Evolutionary conservation across 2,797 vertebrate genomes (phyloP), one percentile per base, ranked within the genome.

Genomic region (Antennarius maculatus): DNA sequence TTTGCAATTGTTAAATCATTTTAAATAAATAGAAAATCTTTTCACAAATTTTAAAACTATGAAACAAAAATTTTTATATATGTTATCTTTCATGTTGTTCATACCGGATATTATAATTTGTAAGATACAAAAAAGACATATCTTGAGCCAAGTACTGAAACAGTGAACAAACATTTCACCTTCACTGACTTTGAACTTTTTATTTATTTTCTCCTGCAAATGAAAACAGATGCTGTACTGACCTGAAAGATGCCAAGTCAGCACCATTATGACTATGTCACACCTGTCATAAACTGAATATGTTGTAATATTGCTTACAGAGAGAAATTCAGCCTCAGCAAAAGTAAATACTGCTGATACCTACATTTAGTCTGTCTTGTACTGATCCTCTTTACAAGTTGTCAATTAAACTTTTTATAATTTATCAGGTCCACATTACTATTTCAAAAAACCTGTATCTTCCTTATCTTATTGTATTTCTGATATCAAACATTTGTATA

Each of bases 261-360:
- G 84, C 66, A 0, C 14, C 51, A 68, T 43, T 16, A 8, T 18
- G n/a, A 61, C 37, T 15, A 31, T 9, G 14, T 69, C 31, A 72
- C n/a, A 29, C 29, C 18, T 47, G 61, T 81, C 41, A 47, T 31
- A 31, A 45, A 63, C 23, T 18, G 48, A 57, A 55, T 34, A 49
- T 47, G 66, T 63, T 66, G 64, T 62, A 49, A 73, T 67, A 13
- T 28, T 59, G 54, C 48, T 18, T 56, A 61, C 0, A 47, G 52
- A 7, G 66, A 68, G 70, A 86, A 86, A 47, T 70, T 6, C 73
- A 47, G n/a, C 45, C 64, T 85, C 79, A 86, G 85, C 81, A 80
- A 31, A 64, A 75, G 55, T 17, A 45, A 74, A 63, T 51, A 27
- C 39, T 52, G 63, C 54, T 73, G 63, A 68, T 46, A 37, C 54